A percentile compares a stretch with the other conserved stretches of the same genome.
These are phyloP conservation scores for Adineta ricciae DNA, from an alignment of 2,888 invertebrate genomes.

Conservation along the genomic window DNA sequence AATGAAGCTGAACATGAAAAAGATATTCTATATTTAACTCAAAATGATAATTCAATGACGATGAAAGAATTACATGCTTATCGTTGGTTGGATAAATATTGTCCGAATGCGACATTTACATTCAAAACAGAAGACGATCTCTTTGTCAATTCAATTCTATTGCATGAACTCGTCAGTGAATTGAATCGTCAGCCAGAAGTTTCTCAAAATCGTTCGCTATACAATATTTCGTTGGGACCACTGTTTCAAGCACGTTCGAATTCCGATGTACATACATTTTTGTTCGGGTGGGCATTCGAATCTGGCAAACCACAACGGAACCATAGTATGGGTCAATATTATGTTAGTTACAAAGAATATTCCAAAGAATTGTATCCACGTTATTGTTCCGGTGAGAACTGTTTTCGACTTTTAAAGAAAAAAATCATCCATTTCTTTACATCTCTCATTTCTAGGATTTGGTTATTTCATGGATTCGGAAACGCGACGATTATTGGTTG, in stretches of 20 bases:
- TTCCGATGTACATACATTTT: background rate
- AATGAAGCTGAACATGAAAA: slow-evolving; percentile 12
- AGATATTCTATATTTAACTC: background rate
- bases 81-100: background rate
- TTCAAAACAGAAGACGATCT: slow-evolving; percentile 19
- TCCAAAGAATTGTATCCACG: background rate
- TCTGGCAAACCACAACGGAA: slow-evolving; percentile 4
- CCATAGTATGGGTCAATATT: background rate
- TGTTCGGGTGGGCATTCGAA: background rate
- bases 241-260: background rate
- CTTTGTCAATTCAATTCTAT: background rate
- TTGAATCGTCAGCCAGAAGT: background rate
- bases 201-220: background rate
- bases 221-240: background rate
- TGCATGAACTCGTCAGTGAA: background rate
- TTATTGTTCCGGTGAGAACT: background rate
- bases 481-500: background rate
- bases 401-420: too few species aligned
- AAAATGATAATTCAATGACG: background rate
- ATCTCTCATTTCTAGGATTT: background rate
- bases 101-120: slow-evolving; percentile 15
- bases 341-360: slow-evolving; percentile 6
- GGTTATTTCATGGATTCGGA: background rate
- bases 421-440: background rate
- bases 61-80: slow-evolving; percentile 1